Base-by-base conservation (phyloP, 92 coral and sea anemone species). In the Epizoanthus fatuus region DNA sequence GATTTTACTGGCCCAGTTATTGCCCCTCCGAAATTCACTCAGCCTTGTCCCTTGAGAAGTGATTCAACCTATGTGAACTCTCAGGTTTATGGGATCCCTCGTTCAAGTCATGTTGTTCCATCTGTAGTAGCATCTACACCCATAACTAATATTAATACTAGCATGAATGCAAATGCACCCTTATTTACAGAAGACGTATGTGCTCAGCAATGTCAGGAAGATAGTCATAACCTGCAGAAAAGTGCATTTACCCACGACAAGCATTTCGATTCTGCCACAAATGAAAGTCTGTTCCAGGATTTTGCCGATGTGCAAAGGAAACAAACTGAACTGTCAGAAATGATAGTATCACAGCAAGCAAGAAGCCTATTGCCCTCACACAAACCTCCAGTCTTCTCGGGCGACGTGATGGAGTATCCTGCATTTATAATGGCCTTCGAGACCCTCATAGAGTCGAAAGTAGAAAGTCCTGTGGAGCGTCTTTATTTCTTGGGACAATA, bases 361-460 rank as follows among this genome's bases (percentile, higher is more conserved):
- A 84, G 86, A 53, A 90, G 91, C 67, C 68, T 84, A 58, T 67
- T 65, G 83, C 81, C 29, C 72, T 22, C 25, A 22, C 25, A 22
- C 25, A 22, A 22, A 22, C 25, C 0, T 22, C 25, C 25, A 22
- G 25, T 22, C 0, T 22, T 22, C 25, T 22, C 25, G 25, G 25
- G 25, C 25, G 0, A 22, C 25, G 25, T 22, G 25, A 22, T 91
- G 88, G 87, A 88, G 17, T 94, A 84, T 44, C 90, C 94, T 40
- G 91, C 90, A 80, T 94, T 91, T 57, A 86, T 69, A 44, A 84
- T 91, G 44, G 88, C 94, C 42, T 93, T 93, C 84, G 83, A 87
- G 37, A 22, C 91, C 65, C 86, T 92, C 72, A 81, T 84, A 55
- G 92, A 90, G 81, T 80, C 90, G 20, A 93, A 85, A 80, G 91